These are phyloP conservation scores for Spatula clypeata DNA, from an alignment of 2,797 vertebrate species.

Conservation along the genomic window DNA sequence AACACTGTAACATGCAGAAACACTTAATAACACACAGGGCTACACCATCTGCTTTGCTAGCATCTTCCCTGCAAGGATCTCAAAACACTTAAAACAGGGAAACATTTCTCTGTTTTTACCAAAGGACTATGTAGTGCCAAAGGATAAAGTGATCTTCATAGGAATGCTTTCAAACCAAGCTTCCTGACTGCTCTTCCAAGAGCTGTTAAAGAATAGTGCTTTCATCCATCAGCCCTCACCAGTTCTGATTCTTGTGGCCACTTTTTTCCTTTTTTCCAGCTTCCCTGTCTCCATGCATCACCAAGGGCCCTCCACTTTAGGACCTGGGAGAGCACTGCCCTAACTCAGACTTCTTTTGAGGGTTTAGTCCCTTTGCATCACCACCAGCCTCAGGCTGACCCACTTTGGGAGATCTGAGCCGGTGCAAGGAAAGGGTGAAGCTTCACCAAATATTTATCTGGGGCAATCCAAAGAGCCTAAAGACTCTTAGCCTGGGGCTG, in stretches of 20 bases:
- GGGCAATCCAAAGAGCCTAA: neutral
- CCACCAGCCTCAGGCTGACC: neutral
- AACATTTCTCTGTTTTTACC: slow-evolving; percentile 6
- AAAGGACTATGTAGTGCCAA: slow-evolving; percentile 8
- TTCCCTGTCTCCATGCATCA: neutral
- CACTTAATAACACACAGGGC: neutral
- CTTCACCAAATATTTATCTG: neutral
- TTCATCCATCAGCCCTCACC: neutral
- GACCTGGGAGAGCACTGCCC: neutral
- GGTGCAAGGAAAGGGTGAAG: neutral
- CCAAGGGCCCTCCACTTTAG: neutral
- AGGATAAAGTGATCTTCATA: slow-evolving; percentile 5
- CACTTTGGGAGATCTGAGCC: neutral
- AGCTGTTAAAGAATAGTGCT: neutral
- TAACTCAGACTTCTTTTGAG: neutral
- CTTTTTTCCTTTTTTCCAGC: neutral
- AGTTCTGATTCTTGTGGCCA: neutral
- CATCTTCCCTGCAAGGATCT: neutral
- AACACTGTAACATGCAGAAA: neutral
- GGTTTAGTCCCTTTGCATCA: neutral
- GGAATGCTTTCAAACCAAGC: neutral
- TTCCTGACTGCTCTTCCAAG: slow-evolving; percentile 31
- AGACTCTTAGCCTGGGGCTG: neutral
- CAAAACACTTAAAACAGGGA: neutral
- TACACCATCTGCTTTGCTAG: neutral